A percentile compares a stretch with the other conserved stretches of the same genome.
Evolutionary conservation across 2,888 invertebrate genomes (phyloP).

Genomic region (Archips crataeganus): DNA sequence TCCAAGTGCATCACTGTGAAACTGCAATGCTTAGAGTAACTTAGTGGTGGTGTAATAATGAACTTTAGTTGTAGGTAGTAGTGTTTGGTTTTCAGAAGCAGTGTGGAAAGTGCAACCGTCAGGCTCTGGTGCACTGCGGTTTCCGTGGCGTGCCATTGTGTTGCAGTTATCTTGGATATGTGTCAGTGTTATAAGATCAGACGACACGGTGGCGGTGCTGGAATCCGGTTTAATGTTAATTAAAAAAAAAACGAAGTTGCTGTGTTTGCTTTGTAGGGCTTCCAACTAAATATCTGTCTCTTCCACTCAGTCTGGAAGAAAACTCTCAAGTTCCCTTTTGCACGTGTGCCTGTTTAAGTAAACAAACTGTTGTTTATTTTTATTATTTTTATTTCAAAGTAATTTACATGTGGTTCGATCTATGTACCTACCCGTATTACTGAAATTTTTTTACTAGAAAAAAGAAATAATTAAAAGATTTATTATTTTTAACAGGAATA

Average conservation of each 20-base stretch:
- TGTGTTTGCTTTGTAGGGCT: no score
- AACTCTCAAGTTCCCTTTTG: no score
- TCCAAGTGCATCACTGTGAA: constrained; percentile 6
- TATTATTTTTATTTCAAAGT: no score
- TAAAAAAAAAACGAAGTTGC: background rate
- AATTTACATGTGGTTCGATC: no score
- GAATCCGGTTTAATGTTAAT: constrained; percentile 23
- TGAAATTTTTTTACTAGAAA: no score
- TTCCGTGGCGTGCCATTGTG: constrained; percentile 70
- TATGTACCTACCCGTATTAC: no score
- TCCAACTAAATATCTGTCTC: no score
- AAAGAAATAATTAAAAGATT: no score
- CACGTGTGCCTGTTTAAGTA: no score
- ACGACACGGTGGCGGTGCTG: constrained; percentile 34
- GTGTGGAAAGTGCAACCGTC: constrained; percentile 44
- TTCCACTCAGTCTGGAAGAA: no score
- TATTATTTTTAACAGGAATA: no score
- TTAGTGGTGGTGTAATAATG: constrained; percentile 43
- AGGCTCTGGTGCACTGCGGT: constrained; percentile 62
- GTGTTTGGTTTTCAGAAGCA: constrained; percentile 45
- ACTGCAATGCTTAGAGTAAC: constrained; percentile 34
- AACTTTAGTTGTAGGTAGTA: constrained; percentile 48
- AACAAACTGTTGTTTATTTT: no score
- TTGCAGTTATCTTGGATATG: constrained; percentile 67
- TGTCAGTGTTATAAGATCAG: constrained; percentile 69